Evolutionary conservation across 2,888 invertebrate genomes (phyloP).

Genomic region (Drosophila kanekoi): DNA sequence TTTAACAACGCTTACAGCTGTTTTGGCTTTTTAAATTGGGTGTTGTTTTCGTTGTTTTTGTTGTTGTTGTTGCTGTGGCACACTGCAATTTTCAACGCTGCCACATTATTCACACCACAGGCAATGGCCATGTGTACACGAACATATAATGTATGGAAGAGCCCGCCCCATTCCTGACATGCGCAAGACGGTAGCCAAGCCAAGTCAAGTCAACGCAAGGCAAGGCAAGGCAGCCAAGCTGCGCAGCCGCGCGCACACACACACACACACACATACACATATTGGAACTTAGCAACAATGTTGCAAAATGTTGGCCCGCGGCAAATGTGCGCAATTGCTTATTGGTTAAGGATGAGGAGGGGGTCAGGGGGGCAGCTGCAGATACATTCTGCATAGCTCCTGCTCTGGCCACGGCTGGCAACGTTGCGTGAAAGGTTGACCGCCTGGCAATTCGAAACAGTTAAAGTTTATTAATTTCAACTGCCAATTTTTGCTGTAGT

Average conservation of each 20-base stretch:
- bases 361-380: slow-evolving; percentile 7
- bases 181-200: slow-evolving; percentile 62
- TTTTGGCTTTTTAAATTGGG: slow-evolving; percentile 51
- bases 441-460: slow-evolving; percentile 74
- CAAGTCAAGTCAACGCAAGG: slow-evolving; percentile 36
- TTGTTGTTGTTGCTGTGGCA: slow-evolving; percentile 18
- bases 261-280: slow-evolving; percentile 31
- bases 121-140: slow-evolving; percentile 32
- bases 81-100: slow-evolving; percentile 58
- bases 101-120: slow-evolving; percentile 73
- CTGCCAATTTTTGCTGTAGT: slow-evolving; percentile 65
- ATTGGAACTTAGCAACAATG: slow-evolving; percentile 66
- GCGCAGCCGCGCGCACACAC: slow-evolving; percentile 36
- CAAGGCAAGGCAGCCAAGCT: slow-evolving; percentile 50
- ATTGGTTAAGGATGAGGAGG: slow-evolving; percentile 6
- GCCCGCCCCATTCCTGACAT: slow-evolving; percentile 48
- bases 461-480: slow-evolving; percentile 80
- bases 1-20: slow-evolving; percentile 30
- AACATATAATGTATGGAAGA: slow-evolving; percentile 35
- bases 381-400: slow-evolving; percentile 24
- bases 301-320: slow-evolving; percentile 54
- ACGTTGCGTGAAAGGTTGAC: slow-evolving; percentile 45
- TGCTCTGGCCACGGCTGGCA: slow-evolving; percentile 8
- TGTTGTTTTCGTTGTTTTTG: slow-evolving; percentile 32
- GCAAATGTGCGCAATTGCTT: slow-evolving; percentile 66